Evolutionary conservation across 2,888 invertebrate genomes (phyloP), one percentile per base, ranked within the genome.

Genomic region (Athalia rosae): DNA sequence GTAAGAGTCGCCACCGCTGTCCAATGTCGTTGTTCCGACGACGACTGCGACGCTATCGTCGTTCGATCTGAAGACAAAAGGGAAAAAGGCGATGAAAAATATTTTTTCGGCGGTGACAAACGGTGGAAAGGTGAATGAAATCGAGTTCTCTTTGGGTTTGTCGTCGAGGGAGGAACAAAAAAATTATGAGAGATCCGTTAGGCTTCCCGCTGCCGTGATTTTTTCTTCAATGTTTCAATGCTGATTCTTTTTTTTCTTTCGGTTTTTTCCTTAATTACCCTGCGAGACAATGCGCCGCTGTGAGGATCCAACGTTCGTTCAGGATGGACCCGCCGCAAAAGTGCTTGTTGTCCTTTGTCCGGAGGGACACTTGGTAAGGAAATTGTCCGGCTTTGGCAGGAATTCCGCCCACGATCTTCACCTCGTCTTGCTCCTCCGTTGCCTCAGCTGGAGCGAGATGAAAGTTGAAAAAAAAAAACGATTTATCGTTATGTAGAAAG

Each of bases 321-420:
- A 93, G 85, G 3, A 93, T 87, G 0, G 93, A 92, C 0, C 93
- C 93, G 0, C 93, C 93, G 80, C 93, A 93, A 84, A 92, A 92
- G 82, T 93, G 93, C 83, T 91, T 90, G 28, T 28, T 28, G 4
- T 91, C 88, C 0, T 91, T 91, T 82, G 89, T 89, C 56, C 93
- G 85, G 0, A 93, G 82, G 0, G 93, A 93, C 0, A 92, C 92
- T 82, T 89, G 89, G 84, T 93, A 92, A 0, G 92, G 92, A 4
- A 90, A 90, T 0, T 91, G 91, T 0, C 92, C 93, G 62, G 90
- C 90, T 0, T 89, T 84, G 0, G 93, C 93, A 76, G 91, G 91
- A 0, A 88, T 88, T 0, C 93, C 93, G 0, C 93, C 93, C 3
- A 87, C 83, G 11, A 88, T 83, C 83, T 89, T 89, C 0, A 86